Conservation (phyloP, 2,797 vertebrate species). For the Syndactyla subalaris region DNA sequence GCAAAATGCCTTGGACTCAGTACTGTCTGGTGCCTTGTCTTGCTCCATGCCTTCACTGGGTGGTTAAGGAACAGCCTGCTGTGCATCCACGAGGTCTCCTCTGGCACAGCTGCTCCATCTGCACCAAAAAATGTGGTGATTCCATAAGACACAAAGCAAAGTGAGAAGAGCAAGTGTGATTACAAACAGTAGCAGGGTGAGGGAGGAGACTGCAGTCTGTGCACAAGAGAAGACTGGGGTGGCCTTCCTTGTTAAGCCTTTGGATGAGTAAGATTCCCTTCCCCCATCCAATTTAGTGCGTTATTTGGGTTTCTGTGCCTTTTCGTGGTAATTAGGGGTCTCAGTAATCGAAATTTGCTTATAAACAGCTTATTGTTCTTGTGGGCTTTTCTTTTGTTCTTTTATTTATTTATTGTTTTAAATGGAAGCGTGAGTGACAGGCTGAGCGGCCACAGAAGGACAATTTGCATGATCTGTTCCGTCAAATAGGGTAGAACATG, state of each 20-base stretch:
- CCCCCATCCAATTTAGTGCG: background rate
- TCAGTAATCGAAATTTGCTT: background rate
- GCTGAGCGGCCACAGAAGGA: conserved; percentile 20
- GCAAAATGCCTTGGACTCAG: background rate
- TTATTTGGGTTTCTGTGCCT: background rate
- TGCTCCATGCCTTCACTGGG: background rate
- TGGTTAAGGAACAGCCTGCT: background rate
- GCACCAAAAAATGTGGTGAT: background rate
- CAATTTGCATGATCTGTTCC: conserved; percentile 71
- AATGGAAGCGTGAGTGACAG: conserved; percentile 36
- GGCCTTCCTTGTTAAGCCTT: background rate
- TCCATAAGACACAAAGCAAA: background rate
- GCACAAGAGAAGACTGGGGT: background rate
- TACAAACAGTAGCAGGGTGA: background rate
- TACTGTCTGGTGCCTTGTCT: background rate
- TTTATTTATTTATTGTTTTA: conserved; percentile 59
- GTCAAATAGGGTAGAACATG: conserved; percentile 57
- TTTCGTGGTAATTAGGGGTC: conserved; percentile 22
- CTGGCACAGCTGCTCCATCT: background rate
- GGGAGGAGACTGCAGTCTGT: background rate
- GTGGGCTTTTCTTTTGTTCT: conserved; percentile 21
- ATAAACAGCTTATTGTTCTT: conserved; percentile 8
- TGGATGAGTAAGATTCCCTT: background rate
- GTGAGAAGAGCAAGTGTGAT: background rate
- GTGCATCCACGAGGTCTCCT: background rate